These are phyloP conservation scores for Parus major DNA, from an alignment of 2,113 vertebrate species.

Conservation along the genomic window DNA sequence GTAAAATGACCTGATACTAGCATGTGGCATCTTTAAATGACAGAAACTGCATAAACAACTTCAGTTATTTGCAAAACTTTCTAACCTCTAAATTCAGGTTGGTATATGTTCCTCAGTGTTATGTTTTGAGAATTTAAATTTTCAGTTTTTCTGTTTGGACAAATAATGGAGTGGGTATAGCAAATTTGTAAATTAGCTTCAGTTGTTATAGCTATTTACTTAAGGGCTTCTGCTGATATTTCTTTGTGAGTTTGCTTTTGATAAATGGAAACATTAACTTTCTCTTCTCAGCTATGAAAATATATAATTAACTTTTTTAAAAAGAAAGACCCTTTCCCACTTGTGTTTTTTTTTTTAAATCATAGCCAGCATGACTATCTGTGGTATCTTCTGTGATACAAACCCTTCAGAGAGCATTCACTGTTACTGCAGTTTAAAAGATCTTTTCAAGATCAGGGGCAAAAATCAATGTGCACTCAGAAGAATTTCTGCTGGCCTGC, in stretches of 20 bases:
- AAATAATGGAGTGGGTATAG: not conserved
- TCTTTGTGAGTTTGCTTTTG: not conserved
- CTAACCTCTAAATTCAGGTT: not conserved
- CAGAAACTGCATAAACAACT: not conserved
- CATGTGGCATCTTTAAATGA: not conserved
- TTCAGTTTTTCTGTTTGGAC: not conserved
- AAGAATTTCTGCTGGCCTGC: not conserved
- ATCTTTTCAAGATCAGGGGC: not conserved
- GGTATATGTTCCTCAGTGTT: not conserved
- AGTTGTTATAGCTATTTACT: not conserved
- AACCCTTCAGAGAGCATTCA: not conserved
- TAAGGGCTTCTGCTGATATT: not conserved
- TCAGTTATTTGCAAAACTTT: not conserved
- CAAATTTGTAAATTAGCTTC: not conserved
- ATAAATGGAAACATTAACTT: not conserved
- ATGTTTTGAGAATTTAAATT: not conserved
- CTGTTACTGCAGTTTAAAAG: not conserved
- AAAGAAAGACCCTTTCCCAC: not conserved
- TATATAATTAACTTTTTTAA: not conserved
- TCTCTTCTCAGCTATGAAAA: not conserved
- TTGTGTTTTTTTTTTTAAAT: not conserved
- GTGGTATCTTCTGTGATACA: not conserved
- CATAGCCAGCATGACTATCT: not conserved
- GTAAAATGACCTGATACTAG: not conserved
- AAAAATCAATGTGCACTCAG: not conserved